These are phyloP conservation scores for Lottia scabra DNA, from an alignment of 2,888 invertebrate species.

Conservation along the genomic window DNA sequence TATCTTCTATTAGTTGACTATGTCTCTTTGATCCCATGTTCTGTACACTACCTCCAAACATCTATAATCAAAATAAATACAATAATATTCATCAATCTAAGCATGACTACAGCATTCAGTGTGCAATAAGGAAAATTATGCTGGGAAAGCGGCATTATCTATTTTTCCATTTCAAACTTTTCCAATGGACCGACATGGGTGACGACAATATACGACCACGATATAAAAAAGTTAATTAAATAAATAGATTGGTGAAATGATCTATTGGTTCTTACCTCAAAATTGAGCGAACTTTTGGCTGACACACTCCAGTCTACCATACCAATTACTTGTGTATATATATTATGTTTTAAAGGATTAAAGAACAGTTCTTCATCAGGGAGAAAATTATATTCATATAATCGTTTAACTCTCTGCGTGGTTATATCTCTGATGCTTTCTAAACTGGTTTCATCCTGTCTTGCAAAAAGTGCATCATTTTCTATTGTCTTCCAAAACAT, in stretches of 20 bases:
- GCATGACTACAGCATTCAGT: too few species aligned
- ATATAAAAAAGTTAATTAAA: too few species aligned
- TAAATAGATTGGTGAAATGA: too few species aligned
- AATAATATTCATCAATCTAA: slow-evolving; percentile 31
- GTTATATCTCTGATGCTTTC: slow-evolving; percentile 76
- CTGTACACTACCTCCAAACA: slow-evolving; percentile 71
- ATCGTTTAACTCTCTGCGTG: slow-evolving; percentile 71
- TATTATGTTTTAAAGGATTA: slow-evolving; percentile 64
- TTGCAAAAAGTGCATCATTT: slow-evolving; percentile 83
- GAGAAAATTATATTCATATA: slow-evolving; percentile 77
- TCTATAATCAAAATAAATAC: slow-evolving; percentile 56
- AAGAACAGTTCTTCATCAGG: slow-evolving; percentile 72
- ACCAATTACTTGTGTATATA: slow-evolving; percentile 62
- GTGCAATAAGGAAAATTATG: too few species aligned
- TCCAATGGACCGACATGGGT: too few species aligned
- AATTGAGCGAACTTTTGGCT: slow-evolving; percentile 62
- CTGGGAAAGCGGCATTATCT: too few species aligned
- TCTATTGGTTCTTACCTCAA: slow-evolving; percentile 63
- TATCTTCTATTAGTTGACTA: slow-evolving; percentile 56
- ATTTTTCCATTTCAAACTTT: too few species aligned
- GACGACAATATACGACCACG: too few species aligned
- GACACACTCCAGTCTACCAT: slow-evolving; percentile 68
- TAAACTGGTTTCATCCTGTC: slow-evolving; percentile 74
- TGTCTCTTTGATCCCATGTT: slow-evolving; percentile 72
- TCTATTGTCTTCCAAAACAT: slow-evolving; percentile 83